phyloP scores from a whole-genome alignment of 2,888 invertebrate species.

The Pecten maximus region DNA sequence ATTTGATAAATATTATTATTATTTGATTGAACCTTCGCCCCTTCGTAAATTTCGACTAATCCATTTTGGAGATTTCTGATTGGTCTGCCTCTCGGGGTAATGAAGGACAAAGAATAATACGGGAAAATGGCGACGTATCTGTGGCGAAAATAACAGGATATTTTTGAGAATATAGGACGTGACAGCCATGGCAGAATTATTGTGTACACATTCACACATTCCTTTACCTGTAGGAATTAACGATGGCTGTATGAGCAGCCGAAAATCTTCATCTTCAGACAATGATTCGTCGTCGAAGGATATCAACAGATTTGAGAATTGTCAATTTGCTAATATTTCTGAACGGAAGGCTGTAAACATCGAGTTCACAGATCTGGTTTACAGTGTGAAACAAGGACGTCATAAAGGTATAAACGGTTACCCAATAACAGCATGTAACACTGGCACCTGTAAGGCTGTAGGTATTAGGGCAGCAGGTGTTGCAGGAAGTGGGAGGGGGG shows the following conservation, averaged over 20 bases:
- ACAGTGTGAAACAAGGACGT: slow-evolving; percentile 91
- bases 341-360: slow-evolving; percentile 93
- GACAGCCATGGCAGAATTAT: slow-evolving; percentile 79
- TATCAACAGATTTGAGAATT: slow-evolving; percentile 43
- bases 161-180: neutral
- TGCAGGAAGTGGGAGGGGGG: neutral
- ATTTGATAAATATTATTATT: neutral
- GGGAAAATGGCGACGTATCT: slow-evolving; percentile 9
- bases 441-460: too few relatives aligned
- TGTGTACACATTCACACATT: slow-evolving; percentile 81
- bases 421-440: too few relatives aligned
- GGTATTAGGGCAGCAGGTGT: too few relatives aligned
- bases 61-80: neutral
- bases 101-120: slow-evolving; percentile 36
- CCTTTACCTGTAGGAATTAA: slow-evolving; percentile 65
- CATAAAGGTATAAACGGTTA: slow-evolving; percentile 51
- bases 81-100: neutral
- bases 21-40: neutral
- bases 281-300: slow-evolving; percentile 46
- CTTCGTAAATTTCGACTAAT: slow-evolving; percentile 2
- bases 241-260: slow-evolving; percentile 38
- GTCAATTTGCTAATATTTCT: slow-evolving; percentile 66
- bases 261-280: slow-evolving; percentile 48
- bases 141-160: slow-evolving; percentile 5
- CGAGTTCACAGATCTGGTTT: slow-evolving; percentile 93